phyloP scores from a whole-genome alignment of 1,140 invertebrate species.

The Aphaenogaster rudis region DNA sequence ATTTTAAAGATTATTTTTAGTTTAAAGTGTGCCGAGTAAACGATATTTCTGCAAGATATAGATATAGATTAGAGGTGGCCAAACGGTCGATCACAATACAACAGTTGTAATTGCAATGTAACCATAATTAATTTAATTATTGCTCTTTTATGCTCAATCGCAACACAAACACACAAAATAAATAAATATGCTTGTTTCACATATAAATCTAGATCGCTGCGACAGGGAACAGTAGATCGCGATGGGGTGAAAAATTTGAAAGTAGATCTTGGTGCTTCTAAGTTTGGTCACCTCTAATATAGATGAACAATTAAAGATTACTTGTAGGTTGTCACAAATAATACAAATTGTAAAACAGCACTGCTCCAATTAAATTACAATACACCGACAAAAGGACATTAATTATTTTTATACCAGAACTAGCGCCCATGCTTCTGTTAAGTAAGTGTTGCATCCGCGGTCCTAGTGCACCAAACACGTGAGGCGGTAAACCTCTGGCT shows the following conservation, averaged over 20 bases:
- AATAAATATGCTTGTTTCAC: too few relatives aligned
- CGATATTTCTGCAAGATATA: neutral
- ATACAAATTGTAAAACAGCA: constrained; percentile 26
- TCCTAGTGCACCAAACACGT: constrained; percentile 97
- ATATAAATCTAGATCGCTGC: too few relatives aligned
- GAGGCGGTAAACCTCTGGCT: constrained; percentile 97
- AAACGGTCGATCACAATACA: too few relatives aligned
- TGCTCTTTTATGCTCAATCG: too few relatives aligned
- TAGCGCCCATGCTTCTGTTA: constrained; percentile 96
- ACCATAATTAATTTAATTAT: too few relatives aligned
- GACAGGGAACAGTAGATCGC: too few relatives aligned
- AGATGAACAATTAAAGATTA: constrained; percentile 22
- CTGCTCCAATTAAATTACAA: constrained; percentile 11
- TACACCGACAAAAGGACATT: neutral
- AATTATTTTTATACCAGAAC: constrained; percentile 89
- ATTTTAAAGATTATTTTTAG: neutral
- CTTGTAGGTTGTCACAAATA: constrained; percentile 4
- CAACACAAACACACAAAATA: too few relatives aligned
- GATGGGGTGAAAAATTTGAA: too few relatives aligned
- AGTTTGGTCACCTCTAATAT: too few relatives aligned
- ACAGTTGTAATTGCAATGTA: too few relatives aligned
- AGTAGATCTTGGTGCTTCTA: too few relatives aligned
- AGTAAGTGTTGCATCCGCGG: constrained; percentile 99
- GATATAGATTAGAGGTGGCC: too few relatives aligned
- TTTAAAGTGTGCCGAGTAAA: constrained; percentile 51